Evolutionary conservation across 1,140 invertebrate genomes (phyloP).

Genomic region (Carposina sasakii): DNA sequence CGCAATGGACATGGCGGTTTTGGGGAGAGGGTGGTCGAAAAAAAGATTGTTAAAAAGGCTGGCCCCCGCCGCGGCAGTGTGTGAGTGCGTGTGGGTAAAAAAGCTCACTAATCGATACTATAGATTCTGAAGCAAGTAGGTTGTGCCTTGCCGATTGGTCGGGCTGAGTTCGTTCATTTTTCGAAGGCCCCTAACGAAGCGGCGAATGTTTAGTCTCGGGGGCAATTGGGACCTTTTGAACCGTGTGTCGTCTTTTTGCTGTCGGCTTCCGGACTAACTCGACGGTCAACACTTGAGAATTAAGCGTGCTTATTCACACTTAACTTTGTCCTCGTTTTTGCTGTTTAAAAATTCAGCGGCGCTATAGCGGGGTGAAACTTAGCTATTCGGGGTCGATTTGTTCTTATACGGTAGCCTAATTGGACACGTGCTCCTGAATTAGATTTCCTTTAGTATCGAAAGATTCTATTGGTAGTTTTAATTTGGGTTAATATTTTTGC

Average conservation of each 20-base stretch:
- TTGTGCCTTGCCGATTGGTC: constrained; percentile 59
- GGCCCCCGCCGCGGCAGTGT: constrained; percentile 58
- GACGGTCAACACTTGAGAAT: constrained; percentile 57
- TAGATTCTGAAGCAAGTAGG: constrained; percentile 69
- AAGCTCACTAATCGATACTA: constrained; percentile 70
- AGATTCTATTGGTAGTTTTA: no score
- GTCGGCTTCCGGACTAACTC: constrained; percentile 36
- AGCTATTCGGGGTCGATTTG: no score
- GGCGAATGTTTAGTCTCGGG: constrained; percentile 59
- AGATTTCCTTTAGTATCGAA: no score
- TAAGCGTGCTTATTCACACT: constrained; percentile 62
- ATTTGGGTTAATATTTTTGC: no score
- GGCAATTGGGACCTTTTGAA: constrained; percentile 57
- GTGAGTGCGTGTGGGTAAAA: constrained; percentile 67
- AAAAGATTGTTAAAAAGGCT: constrained; percentile 72
- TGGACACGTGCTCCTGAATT: no score
- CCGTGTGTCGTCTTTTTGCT: constrained; percentile 42
- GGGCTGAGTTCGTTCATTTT: constrained; percentile 44
- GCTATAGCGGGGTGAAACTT: no score
- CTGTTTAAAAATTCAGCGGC: no score
- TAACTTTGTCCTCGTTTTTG: constrained; percentile 50
- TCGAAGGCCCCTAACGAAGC: constrained; percentile 58
- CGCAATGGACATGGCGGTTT: constrained; percentile 68
- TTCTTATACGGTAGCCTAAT: no score
- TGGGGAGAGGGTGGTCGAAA: constrained; percentile 60